Evolutionary conservation across 2,888 invertebrate genomes (phyloP), one percentile per base, ranked within the genome.

Genomic region (Agrilus cyanescens): DNA sequence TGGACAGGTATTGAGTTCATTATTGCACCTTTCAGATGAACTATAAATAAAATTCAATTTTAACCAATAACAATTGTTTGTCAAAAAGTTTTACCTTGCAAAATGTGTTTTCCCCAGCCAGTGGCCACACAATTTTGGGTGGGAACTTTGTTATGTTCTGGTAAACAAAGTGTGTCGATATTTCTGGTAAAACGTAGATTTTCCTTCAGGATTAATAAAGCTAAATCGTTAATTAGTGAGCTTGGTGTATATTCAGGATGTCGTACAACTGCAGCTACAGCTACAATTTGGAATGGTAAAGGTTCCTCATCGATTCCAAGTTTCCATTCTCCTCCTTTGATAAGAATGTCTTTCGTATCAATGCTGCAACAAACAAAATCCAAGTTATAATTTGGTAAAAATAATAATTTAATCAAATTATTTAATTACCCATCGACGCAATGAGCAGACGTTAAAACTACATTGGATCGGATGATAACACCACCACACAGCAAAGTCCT

Each of bases 261-360:
- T 1, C 77, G 62, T 0, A 79, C 72, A 43, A 87, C 79, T 3
- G 72, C 72, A 15, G 76, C 75, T 8, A 85, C 86, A 38, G 79
- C 77, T 0, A 80, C 73, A 42, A 85, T 80, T 63, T 87, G 84
- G 75, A 82, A 85, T 0, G 85, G 81, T 12, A 83, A 67, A 0
- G 85, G 86, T 53, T 87, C 86, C 40, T 82, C 83, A 50, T 84
- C 85, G 53, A 83, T 80, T 35, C 85, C 85, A 3, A 88, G 69
- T 57, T 84, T 83, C 85, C 85, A 87, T 74, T 85, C 86, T 0
- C 88, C 88, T 1, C 81, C 81, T 59, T 87, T 86, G 52, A 87
- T 76, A 0, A 82, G 71, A 0, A 87, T 70, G 57, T 85, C 82
- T 50, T 69, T 70, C 12, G 82, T 75, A 18, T 69, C 64, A 3